A percentile compares a stretch with the other conserved stretches of the same genome.
phyloP scores from a whole-genome alignment of 2,113 vertebrate species.

The Fulica atra region DNA sequence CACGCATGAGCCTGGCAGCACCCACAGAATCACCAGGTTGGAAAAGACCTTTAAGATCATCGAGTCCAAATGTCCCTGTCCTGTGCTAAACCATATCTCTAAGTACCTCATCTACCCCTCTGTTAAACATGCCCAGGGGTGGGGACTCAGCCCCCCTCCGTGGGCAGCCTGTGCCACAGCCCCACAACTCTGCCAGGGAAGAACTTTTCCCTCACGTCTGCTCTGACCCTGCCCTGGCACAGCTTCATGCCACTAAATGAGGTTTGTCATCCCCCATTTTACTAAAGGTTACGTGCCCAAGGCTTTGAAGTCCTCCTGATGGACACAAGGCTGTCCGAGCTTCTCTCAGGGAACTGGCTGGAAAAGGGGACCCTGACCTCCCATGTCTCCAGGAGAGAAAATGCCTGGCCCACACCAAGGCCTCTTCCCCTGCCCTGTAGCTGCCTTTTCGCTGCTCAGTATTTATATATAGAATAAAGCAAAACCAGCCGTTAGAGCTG shows the following conservation, averaged over 20 bases:
- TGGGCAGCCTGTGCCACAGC: too few species aligned
- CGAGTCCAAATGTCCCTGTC: too few species aligned
- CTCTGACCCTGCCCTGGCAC: too few species aligned
- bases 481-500: background rate
- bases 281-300: background rate
- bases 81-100: too few species aligned
- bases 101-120: too few species aligned
- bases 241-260: too few species aligned
- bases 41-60: too few species aligned
- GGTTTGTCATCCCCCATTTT: background rate
- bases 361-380: background rate
- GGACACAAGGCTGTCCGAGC: background rate
- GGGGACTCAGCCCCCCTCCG: too few species aligned
- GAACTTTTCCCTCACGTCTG: too few species aligned
- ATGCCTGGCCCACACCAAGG: rapidly evolving
- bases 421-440: rapidly evolving
- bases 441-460: background rate
- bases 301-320: background rate
- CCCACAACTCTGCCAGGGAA: too few species aligned
- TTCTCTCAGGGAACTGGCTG: background rate
- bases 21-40: too few species aligned
- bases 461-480: background rate
- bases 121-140: too few species aligned
- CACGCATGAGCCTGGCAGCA: background rate
- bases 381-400: background rate